Conservation (phyloP, 2,888 invertebrate genomes). For the Drosophila anomalata region DNA sequence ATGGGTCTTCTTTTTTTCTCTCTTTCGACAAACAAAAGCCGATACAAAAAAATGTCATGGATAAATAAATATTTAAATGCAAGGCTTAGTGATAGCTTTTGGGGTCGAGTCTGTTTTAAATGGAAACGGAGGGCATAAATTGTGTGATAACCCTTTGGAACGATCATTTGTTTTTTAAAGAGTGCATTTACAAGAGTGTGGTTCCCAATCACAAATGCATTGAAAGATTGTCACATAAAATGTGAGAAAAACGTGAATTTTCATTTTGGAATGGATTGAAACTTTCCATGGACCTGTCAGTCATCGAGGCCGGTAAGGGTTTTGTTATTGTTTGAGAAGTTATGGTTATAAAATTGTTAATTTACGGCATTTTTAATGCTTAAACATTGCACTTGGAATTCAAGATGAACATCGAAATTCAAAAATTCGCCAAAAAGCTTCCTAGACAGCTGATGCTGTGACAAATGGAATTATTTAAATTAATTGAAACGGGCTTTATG, state of each 20-base stretch:
- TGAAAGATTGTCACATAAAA: conserved; percentile 1
- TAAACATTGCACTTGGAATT: conserved; percentile 34
- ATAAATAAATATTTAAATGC: conserved; percentile 48
- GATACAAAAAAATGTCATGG: conserved; percentile 42
- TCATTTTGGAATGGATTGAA: conserved; percentile 9
- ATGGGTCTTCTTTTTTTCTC: conserved; percentile 22
- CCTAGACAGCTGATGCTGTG: conserved; percentile 45
- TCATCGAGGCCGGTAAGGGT: neutral
- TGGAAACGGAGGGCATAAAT: conserved; percentile 27
- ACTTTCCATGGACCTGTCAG: conserved; percentile 30
- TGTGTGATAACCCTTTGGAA: conserved; percentile 2
- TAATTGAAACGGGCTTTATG: conserved; percentile 36
- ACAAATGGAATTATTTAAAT: conserved; percentile 50
- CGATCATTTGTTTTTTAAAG: conserved; percentile 7
- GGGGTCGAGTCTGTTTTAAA: conserved; percentile 34
- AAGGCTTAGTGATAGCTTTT: conserved; percentile 28
- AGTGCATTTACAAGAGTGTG: neutral
- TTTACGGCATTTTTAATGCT: conserved; percentile 21
- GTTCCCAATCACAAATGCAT: conserved; percentile 8
- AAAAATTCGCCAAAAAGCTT: conserved; percentile 38
- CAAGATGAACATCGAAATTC: conserved; percentile 32
- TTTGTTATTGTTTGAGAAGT: conserved; percentile 3
- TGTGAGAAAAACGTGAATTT: conserved; percentile 11
- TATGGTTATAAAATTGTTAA: conserved; percentile 25
- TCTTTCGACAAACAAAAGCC: conserved; percentile 31